A percentile compares a stretch with the other conserved stretches of the same genome.
Evolutionary conservation across 2,888 invertebrate species (phyloP).

Genomic region (Drosophila algonquin): DNA sequence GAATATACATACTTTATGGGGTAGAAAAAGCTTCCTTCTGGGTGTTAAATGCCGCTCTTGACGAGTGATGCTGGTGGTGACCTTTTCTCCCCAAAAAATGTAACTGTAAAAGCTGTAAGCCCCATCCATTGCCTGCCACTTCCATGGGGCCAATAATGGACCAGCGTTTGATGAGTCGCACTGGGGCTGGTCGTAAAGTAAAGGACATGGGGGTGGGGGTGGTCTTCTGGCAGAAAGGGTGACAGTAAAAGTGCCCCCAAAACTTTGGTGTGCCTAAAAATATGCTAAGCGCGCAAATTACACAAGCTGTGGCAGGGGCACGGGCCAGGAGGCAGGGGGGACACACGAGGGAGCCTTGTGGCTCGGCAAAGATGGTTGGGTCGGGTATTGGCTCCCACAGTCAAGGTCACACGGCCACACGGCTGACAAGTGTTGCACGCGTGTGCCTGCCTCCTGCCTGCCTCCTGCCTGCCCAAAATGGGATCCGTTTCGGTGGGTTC

Average conservation of each 20-base stretch:
- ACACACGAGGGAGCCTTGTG: not conserved
- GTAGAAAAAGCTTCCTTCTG: too few relatives aligned
- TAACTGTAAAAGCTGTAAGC: not conserved
- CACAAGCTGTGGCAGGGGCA: constrained; percentile 22
- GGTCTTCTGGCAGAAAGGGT: constrained; percentile 16
- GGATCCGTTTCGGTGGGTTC: constrained; percentile 1
- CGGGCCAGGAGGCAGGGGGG: too few relatives aligned
- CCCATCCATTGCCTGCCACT: constrained; percentile 2
- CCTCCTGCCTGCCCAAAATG: constrained; percentile 50
- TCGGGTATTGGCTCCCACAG: constrained; percentile 61
- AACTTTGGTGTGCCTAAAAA: constrained; percentile 45
- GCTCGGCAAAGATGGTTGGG: constrained; percentile 1
- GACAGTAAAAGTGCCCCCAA: constrained; percentile 44
- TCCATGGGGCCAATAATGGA: constrained; percentile 31
- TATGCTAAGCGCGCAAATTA: constrained; percentile 65
- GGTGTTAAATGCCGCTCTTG: too few relatives aligned
- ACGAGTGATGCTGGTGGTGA: too few relatives aligned
- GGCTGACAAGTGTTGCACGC: constrained; percentile 79
- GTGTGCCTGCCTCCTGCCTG: too few relatives aligned
- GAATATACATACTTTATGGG: too few relatives aligned
- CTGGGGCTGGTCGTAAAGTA: constrained; percentile 41
- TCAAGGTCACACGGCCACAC: constrained; percentile 63
- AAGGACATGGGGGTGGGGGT: constrained; percentile 6
- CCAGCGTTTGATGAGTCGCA: constrained; percentile 40
- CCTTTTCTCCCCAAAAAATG: not conserved